phyloP scores from a whole-genome alignment of 2,797 vertebrate genomes.

The Enteromius anoplus region DNA sequence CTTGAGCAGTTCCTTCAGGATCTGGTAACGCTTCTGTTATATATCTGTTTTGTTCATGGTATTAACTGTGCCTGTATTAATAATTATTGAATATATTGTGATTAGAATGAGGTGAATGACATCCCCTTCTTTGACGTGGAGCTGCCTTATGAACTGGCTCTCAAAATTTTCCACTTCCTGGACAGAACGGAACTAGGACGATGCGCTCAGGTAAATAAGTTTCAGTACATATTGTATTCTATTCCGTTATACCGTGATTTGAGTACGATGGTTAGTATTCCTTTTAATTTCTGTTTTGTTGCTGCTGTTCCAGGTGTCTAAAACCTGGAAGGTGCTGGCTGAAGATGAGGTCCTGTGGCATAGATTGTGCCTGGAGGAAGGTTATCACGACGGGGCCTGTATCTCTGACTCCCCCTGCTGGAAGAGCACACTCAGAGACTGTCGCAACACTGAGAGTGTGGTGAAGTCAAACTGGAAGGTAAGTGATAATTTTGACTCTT shows the following conservation, averaged over 20 bases:
- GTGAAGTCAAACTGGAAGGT: slow-evolving; percentile 97
- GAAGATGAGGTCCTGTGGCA: slow-evolving; percentile 94
- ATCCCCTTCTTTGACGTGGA: slow-evolving; percentile 96
- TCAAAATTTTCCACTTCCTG: slow-evolving; percentile 92
- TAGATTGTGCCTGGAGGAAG: slow-evolving; percentile 84
- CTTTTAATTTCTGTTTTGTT: background rate
- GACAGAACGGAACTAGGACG: slow-evolving; percentile 84
- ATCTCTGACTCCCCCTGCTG: slow-evolving; percentile 89
- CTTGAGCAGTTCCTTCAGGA: slow-evolving; percentile 81
- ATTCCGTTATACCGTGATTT: background rate
- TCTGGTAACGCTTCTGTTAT: slow-evolving; percentile 67
- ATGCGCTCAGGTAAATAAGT: slow-evolving; percentile 88
- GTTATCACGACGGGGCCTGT: slow-evolving; percentile 76
- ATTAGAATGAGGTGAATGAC: slow-evolving; percentile 93
- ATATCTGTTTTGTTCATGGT: background rate
- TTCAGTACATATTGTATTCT: background rate
- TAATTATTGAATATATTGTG: background rate
- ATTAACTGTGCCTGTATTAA: background rate
- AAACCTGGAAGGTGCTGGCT: slow-evolving; percentile 87
- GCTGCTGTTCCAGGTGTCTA: slow-evolving; percentile 85
- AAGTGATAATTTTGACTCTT: slow-evolving; percentile 13
- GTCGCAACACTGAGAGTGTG: slow-evolving; percentile 79
- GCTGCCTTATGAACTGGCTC: slow-evolving; percentile 91
- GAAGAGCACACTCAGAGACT: slow-evolving; percentile 88
- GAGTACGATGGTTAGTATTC: background rate